Evolutionary conservation across 2,888 invertebrate genomes (phyloP).

Genomic region (Pantelozetes paolii): DNA sequence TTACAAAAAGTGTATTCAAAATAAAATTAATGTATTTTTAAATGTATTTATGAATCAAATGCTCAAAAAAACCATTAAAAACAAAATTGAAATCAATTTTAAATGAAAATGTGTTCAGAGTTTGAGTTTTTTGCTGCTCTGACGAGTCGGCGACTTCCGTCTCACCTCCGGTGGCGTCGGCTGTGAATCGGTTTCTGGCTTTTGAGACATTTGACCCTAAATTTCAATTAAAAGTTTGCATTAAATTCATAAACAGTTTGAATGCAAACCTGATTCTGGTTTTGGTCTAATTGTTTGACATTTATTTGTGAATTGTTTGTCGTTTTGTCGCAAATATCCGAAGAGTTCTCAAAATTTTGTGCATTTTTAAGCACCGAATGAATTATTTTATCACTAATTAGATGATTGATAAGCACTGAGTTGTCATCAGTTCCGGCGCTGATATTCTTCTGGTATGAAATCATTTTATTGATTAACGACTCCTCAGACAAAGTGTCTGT

Average conservation of each 20-base stretch:
- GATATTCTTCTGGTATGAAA: neutral
- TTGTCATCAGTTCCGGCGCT: neutral
- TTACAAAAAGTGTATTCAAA: neutral
- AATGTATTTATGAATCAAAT: neutral
- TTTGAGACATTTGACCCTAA: neutral
- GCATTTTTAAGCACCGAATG: neutral
- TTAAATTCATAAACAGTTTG: neutral
- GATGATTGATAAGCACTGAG: neutral
- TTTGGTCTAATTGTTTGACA: neutral
- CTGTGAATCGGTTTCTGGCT: neutral
- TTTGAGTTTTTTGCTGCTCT: neutral
- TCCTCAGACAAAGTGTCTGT: neutral
- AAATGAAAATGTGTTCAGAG: neutral
- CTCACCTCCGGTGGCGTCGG: neutral
- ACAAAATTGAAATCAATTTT: neutral
- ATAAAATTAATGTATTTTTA: neutral
- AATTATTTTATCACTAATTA: neutral
- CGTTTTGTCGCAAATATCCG: neutral
- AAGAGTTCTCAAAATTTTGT: neutral
- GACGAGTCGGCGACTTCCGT: neutral
- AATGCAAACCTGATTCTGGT: neutral
- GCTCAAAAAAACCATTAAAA: neutral
- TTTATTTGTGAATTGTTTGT: conserved; percentile 4
- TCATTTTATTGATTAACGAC: neutral
- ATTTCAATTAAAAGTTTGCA: neutral